A percentile compares a stretch with the other conserved stretches of the same genome.
phyloP scores from a whole-genome alignment of 37 sponge, comb jelly and placozoan genomes.

The Bolinopsis microptera region DNA sequence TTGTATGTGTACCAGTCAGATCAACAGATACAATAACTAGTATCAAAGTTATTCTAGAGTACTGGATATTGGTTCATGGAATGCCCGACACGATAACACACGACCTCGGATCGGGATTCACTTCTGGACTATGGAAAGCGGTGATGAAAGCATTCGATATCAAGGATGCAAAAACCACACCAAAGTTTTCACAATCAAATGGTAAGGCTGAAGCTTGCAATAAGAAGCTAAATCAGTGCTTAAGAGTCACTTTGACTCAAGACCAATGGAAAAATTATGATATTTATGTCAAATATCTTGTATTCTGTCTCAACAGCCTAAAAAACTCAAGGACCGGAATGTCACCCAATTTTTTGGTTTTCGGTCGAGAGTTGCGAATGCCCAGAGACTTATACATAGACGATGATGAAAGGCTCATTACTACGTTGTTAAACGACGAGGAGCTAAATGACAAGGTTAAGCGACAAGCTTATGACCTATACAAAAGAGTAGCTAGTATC shows the following conservation, averaged over 20 bases:
- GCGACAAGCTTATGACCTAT: background rate
- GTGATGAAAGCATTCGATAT: constrained; percentile 45
- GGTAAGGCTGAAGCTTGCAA: constrained; percentile 40
- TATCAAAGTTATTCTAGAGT: constrained; percentile 11
- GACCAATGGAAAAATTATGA: constrained; percentile 62
- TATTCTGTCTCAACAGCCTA: constrained; percentile 41
- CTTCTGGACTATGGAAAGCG: constrained; percentile 38
- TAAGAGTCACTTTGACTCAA: background rate
- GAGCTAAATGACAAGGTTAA: background rate
- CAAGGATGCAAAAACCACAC: constrained; percentile 34
- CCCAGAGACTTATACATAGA: constrained; percentile 36
- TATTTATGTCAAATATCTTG: constrained; percentile 43
- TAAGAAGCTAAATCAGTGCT: constrained; percentile 38
- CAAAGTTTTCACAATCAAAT: constrained; percentile 26
- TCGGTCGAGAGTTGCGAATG: constrained; percentile 6
- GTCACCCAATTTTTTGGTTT: constrained; percentile 54
- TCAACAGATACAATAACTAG: constrained; percentile 27
- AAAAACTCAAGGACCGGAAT: background rate
- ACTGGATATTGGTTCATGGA: constrained; percentile 18
- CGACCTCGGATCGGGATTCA: constrained; percentile 44
- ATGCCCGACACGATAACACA: background rate
- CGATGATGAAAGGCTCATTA: background rate
- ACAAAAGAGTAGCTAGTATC: background rate
- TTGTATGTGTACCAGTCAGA: constrained; percentile 1
- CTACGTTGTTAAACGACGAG: background rate